A percentile compares a stretch with the other conserved stretches of the same genome.
Evolutionary conservation across 2,113 vertebrate genomes (phyloP).

Genomic region (Talpa occidentalis): DNA sequence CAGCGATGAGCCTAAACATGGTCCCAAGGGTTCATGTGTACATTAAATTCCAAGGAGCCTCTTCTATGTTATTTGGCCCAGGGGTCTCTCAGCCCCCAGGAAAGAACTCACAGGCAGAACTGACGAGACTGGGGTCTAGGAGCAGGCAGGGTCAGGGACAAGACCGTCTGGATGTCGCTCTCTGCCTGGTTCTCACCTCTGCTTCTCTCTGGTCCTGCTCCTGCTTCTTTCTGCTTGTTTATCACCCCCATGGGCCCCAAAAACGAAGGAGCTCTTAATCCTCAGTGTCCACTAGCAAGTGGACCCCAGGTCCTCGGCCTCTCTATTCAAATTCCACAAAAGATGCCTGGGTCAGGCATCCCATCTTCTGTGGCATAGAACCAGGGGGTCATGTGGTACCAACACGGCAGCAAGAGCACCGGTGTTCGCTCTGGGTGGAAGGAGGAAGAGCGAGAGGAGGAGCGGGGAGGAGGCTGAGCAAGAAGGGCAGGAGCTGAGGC

Average conservation of each 20-base stretch:
- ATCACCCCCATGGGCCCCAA: accelerated
- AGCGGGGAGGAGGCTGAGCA: not conserved
- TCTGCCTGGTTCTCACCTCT: not conserved
- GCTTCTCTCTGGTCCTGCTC: not conserved
- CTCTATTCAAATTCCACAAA: not conserved
- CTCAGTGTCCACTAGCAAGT: not conserved
- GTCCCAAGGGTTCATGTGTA: too few relatives aligned
- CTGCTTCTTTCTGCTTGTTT: not conserved
- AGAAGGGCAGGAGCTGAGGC: not conserved
- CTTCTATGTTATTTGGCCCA: not conserved
- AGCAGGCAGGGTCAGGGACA: not conserved
- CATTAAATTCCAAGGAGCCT: not conserved
- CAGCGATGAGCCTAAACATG: not conserved
- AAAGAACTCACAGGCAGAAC: not conserved
- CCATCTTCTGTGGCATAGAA: not conserved
- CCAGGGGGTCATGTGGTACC: too few relatives aligned
- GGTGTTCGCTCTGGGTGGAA: not conserved
- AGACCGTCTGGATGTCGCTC: not conserved
- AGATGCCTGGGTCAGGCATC: not conserved
- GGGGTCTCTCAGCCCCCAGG: not conserved
- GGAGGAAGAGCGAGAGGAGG: not conserved
- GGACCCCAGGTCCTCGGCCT: not conserved
- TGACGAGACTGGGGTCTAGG: not conserved
- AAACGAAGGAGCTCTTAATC: not conserved
- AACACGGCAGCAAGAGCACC: not conserved